Base-by-base conservation (phyloP, 2,888 invertebrate genomes). In the Oxyteleia sp. region DNA sequence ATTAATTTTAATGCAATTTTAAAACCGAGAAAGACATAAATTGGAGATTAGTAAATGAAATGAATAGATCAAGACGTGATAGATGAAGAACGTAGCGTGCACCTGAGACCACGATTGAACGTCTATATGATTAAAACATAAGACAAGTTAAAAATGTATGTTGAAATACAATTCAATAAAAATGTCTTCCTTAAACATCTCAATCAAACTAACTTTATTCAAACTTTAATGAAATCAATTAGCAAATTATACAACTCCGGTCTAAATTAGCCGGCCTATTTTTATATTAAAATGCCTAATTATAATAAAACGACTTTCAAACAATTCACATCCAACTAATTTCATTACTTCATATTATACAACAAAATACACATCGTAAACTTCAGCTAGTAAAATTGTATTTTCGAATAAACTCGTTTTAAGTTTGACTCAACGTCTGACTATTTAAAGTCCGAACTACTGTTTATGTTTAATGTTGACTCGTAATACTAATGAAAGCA, bases 11-110 rank as follows among this genome's bases (percentile, higher is more conserved):
- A 23, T 20, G 43, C 47, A 41, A 61, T 29, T 66, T 51, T 26
- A 16, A 63, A 66, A 72, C 61, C 85, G 87, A 88, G 89, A 89
- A 87, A 88, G 88, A 90, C 89, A 88, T 90, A 90, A 90, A 90
- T 91, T 91, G 89, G 89, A 90, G 91, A 92, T 92, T 91, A 92
- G 90, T 85, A 86, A 87, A 88, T 82, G 87, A 91, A 92, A 92
- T 92, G 91, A 91, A 91, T 91, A 90, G 89, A 88, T 75, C 74
- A 63, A 18, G 43, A 64, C 2, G 63, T 69, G 81, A 75, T 69
- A 75, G 53, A 66, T 63, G 82, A 75, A 69, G 61, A 64, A 47
- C 47, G 29, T 29, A 23, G 29, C 32, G 23, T 57, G 29, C 82
- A 82, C 63, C 81, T 81, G 81, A 51, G 74, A 20, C 75, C 81